These are phyloP conservation scores for Platichthys stellatus DNA, from an alignment of 2,113 vertebrate genomes.

Conservation along the genomic window DNA sequence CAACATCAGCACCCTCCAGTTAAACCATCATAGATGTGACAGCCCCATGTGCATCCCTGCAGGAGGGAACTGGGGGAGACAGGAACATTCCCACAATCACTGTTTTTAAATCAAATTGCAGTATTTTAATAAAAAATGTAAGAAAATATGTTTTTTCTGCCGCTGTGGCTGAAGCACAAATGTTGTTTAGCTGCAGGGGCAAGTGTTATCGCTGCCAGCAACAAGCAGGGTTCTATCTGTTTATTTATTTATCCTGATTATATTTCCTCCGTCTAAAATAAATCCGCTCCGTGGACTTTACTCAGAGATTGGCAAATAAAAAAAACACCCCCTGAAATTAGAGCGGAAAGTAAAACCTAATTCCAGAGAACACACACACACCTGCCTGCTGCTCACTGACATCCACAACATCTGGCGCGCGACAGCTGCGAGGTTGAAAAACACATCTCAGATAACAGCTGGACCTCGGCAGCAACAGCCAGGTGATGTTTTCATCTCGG, in stretches of 20 bases:
- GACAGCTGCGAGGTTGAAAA: conserved; percentile 15
- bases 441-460: not conserved
- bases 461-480: not conserved
- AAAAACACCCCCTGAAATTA: not conserved
- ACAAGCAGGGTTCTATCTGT: not conserved
- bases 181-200: not conserved
- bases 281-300: not conserved
- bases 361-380: conserved; percentile 2
- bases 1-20: conserved; percentile 52
- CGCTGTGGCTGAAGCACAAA: not conserved
- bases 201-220: not conserved
- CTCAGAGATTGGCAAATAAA: not conserved
- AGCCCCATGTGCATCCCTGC: conserved; percentile 27
- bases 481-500: not conserved
- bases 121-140: not conserved
- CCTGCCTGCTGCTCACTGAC: conserved; percentile 6
- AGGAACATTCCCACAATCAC: not conserved
- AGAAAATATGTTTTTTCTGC: not conserved
- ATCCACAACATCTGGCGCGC: conserved; percentile 20
- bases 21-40: conserved; percentile 41
- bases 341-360: not conserved
- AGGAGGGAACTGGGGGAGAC: not conserved
- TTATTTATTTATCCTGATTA: not conserved
- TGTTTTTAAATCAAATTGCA: not conserved
- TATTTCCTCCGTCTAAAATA: not conserved